A percentile compares a stretch with the other conserved stretches of the same genome.
phyloP scores from a whole-genome alignment of 2,113 vertebrate genomes.

The Poeciliopsis prolifica region DNA sequence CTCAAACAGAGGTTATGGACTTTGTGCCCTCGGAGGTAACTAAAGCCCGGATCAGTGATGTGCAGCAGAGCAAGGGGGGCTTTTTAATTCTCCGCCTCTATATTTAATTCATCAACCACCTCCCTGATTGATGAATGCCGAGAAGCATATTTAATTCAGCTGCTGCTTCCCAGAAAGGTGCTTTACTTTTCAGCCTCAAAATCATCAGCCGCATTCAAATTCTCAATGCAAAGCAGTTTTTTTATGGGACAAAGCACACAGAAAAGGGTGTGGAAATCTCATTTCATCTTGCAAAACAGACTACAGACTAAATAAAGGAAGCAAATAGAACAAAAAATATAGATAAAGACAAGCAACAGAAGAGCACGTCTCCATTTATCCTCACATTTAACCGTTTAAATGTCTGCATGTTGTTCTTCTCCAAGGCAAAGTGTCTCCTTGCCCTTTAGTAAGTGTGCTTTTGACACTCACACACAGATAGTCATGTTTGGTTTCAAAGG shows the following conservation, averaged over 20 bases:
- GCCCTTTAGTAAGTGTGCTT: constrained; percentile 4
- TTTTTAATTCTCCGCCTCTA: constrained; percentile 21
- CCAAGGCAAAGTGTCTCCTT: neutral
- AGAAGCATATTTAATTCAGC: constrained; percentile 15
- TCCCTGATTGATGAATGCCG: constrained; percentile 38
- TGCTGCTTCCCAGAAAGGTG: constrained; percentile 23
- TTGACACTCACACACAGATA: constrained; percentile 17
- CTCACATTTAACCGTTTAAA: neutral
- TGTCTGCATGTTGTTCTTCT: neutral
- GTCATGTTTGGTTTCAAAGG: constrained; percentile 50
- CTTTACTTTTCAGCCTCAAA: constrained; percentile 12
- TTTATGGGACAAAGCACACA: constrained; percentile 7
- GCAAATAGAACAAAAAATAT: neutral
- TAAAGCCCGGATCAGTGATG: constrained; percentile 7
- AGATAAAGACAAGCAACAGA: neutral
- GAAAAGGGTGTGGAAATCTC: constrained; percentile 8
- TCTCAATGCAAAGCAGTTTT: constrained; percentile 38
- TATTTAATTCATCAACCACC: constrained; percentile 56
- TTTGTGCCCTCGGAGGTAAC: constrained; percentile 1
- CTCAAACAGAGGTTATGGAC: neutral
- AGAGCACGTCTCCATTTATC: too few relatives aligned
- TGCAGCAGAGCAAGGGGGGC: neutral
- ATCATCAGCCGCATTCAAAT: constrained; percentile 29
- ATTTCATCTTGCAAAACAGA: constrained; percentile 1
- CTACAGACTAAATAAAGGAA: neutral